Percentiles rank a stretch among this genome's conserved stretches.
These are phyloP conservation scores for Drosophila atripex DNA, from an alignment of 2,888 invertebrate genomes.

Conservation along the genomic window DNA sequence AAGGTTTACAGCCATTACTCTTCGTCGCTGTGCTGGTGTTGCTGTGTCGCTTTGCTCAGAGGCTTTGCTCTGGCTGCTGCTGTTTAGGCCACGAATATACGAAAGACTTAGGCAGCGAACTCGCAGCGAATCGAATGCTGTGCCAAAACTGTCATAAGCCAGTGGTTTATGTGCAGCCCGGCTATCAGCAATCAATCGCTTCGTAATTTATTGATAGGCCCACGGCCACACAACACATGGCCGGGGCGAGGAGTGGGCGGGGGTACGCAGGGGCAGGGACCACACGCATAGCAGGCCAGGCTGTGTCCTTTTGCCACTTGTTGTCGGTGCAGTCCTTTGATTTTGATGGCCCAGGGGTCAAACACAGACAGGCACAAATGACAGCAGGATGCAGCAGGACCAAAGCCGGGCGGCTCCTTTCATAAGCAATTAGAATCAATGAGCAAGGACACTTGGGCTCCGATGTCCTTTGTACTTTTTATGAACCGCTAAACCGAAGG, in stretches of 20 bases:
- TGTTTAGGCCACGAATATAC: slow-evolving; percentile 63
- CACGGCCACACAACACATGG: slow-evolving; percentile 48
- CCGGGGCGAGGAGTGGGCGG: slow-evolving; percentile 35
- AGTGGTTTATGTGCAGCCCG: slow-evolving; percentile 67
- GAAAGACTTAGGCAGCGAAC: slow-evolving; percentile 78
- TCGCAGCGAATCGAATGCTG: slow-evolving; percentile 43
- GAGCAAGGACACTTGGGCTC: slow-evolving; percentile 67
- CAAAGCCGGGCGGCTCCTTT: slow-evolving; percentile 59
- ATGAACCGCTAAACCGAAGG: slow-evolving; percentile 44
- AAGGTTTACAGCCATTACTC: slow-evolving; percentile 83
- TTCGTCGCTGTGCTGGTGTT: slow-evolving; percentile 57
- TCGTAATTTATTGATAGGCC: slow-evolving; percentile 70
- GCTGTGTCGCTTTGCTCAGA: slow-evolving; percentile 31
- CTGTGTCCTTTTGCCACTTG: slow-evolving; percentile 53
- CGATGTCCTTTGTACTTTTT: slow-evolving; percentile 47
- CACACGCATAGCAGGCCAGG: slow-evolving; percentile 46
- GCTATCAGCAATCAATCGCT: slow-evolving; percentile 76
- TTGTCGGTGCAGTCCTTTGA: slow-evolving; percentile 64
- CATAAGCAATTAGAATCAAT: slow-evolving; percentile 73
- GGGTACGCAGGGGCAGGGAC: slow-evolving; percentile 50
- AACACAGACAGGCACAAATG: slow-evolving; percentile 32
- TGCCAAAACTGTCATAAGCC: slow-evolving; percentile 78
- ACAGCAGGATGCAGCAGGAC: slow-evolving; percentile 50
- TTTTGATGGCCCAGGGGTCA: slow-evolving; percentile 27
- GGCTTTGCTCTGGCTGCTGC: slow-evolving; percentile 45